These are phyloP conservation scores for Porites lutea DNA, from an alignment of 64 coral and sea anemone species.

Conservation along the genomic window DNA sequence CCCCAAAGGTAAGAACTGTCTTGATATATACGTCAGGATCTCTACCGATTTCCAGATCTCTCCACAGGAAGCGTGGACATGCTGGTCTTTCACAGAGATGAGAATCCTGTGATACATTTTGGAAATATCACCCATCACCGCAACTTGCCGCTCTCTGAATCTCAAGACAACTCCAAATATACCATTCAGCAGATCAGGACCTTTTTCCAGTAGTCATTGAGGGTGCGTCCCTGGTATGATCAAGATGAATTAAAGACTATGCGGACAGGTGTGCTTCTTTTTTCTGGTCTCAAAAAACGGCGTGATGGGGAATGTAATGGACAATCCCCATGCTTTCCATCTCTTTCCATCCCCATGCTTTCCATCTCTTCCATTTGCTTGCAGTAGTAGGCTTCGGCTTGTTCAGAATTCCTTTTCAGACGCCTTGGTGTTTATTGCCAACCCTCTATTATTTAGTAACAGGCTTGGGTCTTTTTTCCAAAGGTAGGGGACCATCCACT, in stretches of 20 bases:
- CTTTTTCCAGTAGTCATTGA: slow-evolving; percentile 79
- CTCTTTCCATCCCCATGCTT: slow-evolving; percentile 10
- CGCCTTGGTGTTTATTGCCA: slow-evolving; percentile 44
- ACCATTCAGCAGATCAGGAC: slow-evolving; percentile 62
- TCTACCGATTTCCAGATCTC: slow-evolving; percentile 42
- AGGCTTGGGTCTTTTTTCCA: slow-evolving; percentile 62
- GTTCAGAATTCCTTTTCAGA: slow-evolving; percentile 54
- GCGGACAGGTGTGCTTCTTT: slow-evolving; percentile 64
- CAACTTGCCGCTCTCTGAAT: slow-evolving; percentile 52
- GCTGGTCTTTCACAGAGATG: slow-evolving; percentile 52
- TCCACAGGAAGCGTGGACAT: slow-evolving; percentile 69
- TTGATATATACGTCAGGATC: slow-evolving; percentile 60
- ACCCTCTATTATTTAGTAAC: slow-evolving; percentile 39
- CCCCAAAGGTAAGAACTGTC: background rate
- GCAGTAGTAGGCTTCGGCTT: slow-evolving; percentile 43
- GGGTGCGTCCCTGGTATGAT: slow-evolving; percentile 9
- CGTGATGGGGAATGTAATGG: slow-evolving; percentile 63
- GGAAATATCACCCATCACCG: slow-evolving; percentile 61
- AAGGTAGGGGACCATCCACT: slow-evolving; percentile 71
- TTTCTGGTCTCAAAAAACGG: slow-evolving; percentile 64
- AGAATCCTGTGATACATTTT: slow-evolving; percentile 69
- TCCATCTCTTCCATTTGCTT: slow-evolving; percentile 72
- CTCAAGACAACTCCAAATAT: slow-evolving; percentile 65
- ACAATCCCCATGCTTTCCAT: slow-evolving; percentile 36
- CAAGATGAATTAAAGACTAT: slow-evolving; percentile 81